Base-by-base conservation (phyloP, 2,888 invertebrate genomes). In the Andricus quercusramuli region DNA sequence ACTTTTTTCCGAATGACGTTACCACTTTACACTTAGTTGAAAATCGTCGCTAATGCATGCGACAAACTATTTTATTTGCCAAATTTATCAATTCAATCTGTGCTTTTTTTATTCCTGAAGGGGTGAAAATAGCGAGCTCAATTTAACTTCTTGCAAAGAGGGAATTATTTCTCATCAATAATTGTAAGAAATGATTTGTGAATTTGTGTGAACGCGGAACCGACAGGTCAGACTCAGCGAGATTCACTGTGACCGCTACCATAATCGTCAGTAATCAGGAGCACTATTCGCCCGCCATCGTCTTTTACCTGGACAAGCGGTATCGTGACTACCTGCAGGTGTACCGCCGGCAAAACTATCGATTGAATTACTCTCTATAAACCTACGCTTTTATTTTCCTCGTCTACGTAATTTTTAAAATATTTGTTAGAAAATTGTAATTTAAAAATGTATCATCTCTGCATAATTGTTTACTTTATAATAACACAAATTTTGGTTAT, bases 301-400 rank as follows among this genome's bases (percentile, higher is more conserved):
- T 85, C 83, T 51, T 74, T 83, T 83, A 82, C 82, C 83, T 81
- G 82, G 79, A 78, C 77, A 82, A 87, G 84, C 81, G 85, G 79
- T 85, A 83, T 78, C 84, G 80, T 64, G 78, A 85, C 66, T 76
- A 80, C 51, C 70, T 51, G 74, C 82, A 85, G 78, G 78, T 85
- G 81, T 68, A 83, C 20, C 29, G 74, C 51, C 74, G 74, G 74
- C 56, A 74, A 74, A 74, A 74, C 56, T 74, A 74, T 74, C 74
- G 74, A 74, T 74, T 29, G 11, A 51, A 70, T 47, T 51, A 70
- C 56, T 20, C 74, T 74, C 4, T n/a, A 56, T 37, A 74, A 29
- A 51, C 29, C 51, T 37, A 74, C 29, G 51, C 74, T 29, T 56
- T 74, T 32, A 70, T 70, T 74, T n/a, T 56, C 20, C 51, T 56